phyloP scores from a whole-genome alignment of 2,888 invertebrate species.

The Dyspetes luteomarginatus region DNA sequence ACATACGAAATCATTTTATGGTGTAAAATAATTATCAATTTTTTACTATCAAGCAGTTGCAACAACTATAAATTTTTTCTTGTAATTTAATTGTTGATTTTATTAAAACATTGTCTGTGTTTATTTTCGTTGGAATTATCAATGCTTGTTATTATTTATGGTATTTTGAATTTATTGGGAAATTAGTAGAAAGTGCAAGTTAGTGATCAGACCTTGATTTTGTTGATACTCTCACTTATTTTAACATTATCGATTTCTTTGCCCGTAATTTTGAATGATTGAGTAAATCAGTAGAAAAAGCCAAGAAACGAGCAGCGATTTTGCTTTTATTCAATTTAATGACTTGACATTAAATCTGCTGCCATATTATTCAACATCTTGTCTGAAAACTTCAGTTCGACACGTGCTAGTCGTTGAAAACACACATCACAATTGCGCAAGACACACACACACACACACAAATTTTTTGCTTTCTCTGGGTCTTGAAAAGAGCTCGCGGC shows the following conservation, averaged over 20 bases:
- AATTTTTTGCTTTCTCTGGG: slow-evolving; percentile 56
- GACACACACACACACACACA: background rate
- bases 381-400: slow-evolving; percentile 38
- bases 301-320: background rate
- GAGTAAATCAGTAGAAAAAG: background rate
- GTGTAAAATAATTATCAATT: background rate
- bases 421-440: slow-evolving; percentile 51
- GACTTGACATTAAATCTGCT: background rate
- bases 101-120: too few relatives aligned
- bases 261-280: background rate
- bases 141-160: too few relatives aligned
- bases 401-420: slow-evolving; percentile 18
- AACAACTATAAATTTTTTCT: background rate
- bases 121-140: too few relatives aligned
- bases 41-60: background rate
- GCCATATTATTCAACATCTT: slow-evolving; percentile 31
- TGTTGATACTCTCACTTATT: too few relatives aligned
- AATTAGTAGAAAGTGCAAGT: background rate
- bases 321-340: background rate
- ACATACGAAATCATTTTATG: too few relatives aligned
- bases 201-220: background rate
- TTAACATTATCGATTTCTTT: background rate
- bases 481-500: slow-evolving; percentile 30
- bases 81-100: too few relatives aligned
- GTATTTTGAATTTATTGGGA: too few relatives aligned